These are phyloP conservation scores for Nudaria mundana DNA, from an alignment of 2,888 invertebrate species.

Conservation along the genomic window DNA sequence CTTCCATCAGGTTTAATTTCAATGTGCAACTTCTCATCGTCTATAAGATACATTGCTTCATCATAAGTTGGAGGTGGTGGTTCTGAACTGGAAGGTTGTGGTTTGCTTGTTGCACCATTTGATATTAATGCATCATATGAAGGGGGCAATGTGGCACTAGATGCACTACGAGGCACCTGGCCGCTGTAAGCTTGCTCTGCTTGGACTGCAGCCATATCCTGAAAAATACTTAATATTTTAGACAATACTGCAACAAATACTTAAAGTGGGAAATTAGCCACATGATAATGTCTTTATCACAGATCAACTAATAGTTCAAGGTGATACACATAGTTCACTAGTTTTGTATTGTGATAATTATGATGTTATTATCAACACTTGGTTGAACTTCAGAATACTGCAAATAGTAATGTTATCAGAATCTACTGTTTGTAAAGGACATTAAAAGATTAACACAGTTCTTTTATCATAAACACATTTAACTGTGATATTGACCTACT, in stretches of 20 bases:
- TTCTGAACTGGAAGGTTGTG: constrained; percentile 75
- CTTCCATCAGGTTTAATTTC: constrained; percentile 53
- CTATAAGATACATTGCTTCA: constrained; percentile 82
- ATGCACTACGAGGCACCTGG: constrained; percentile 77
- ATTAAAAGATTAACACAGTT: neutral
- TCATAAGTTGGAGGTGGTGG: constrained; percentile 84
- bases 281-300: neutral
- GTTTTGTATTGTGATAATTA: neutral
- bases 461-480: constrained; percentile 1
- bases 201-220: constrained; percentile 81
- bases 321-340: constrained; percentile 8
- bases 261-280: no score
- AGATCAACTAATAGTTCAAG: constrained; percentile 29
- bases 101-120: constrained; percentile 60
- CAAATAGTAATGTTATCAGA: neutral
- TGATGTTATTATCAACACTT: neutral
- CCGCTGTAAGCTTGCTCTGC: constrained; percentile 77
- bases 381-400: neutral
- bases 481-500: constrained; percentile 1
- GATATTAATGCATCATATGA: constrained; percentile 82
- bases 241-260: neutral
- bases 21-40: constrained; percentile 62
- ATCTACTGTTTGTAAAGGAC: neutral
- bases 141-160: constrained; percentile 82
- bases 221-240: constrained; percentile 37